Conservation (phyloP, 2,113 vertebrate genomes). For the Nerophis ophidion region DNA sequence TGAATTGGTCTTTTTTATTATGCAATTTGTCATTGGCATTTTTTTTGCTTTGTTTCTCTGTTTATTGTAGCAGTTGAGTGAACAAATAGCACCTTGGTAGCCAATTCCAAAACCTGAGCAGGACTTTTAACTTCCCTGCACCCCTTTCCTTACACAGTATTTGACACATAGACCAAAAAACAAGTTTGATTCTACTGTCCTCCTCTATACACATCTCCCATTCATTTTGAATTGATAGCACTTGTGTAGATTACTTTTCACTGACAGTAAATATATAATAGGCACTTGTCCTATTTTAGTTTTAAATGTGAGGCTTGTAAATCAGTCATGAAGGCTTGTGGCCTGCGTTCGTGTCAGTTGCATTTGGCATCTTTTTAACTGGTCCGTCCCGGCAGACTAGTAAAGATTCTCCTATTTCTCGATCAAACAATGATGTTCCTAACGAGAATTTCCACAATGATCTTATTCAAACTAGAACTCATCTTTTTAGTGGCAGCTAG, state of each 20-base stretch:
- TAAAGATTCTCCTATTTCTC: constrained; percentile 6
- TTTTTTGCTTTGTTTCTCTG: neutral
- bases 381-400: constrained; percentile 14
- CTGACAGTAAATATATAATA: constrained; percentile 1
- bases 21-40: no score
- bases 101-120: neutral
- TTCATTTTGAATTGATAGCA: constrained; percentile 12
- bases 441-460: neutral
- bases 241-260: constrained; percentile 15
- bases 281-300: constrained; percentile 15
- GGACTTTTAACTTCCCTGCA: neutral
- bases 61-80: neutral
- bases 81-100: neutral
- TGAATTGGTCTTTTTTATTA: neutral
- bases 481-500: no score
- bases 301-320: constrained; percentile 9
- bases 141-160: neutral
- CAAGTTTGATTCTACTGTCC: neutral
- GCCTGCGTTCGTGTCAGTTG: constrained; percentile 12
- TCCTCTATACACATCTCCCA: neutral
- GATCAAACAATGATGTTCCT: neutral
- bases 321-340: constrained; percentile 11
- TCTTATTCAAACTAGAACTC: no score
- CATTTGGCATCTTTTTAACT: constrained; percentile 26
- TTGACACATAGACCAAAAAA: neutral